Evolutionary conservation across 2,888 invertebrate species (phyloP).

Genomic region (Cylindroiulus punctatus): DNA sequence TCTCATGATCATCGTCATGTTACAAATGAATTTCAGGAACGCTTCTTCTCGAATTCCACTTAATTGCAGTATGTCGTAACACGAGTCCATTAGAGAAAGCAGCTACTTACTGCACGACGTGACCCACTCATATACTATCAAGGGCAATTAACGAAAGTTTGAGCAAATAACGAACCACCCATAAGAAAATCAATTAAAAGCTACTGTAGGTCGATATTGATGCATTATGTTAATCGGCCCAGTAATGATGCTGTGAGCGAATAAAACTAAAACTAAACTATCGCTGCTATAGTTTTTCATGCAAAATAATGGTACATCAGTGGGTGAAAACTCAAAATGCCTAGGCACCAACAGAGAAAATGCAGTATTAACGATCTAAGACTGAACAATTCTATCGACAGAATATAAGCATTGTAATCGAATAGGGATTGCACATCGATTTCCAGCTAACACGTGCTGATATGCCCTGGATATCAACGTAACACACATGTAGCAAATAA

Average conservation of each 20-base stretch:
- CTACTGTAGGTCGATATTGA: not conserved
- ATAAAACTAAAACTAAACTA: not conserved
- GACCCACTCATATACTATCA: not conserved
- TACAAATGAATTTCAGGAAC: not conserved
- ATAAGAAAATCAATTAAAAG: constrained; percentile 24
- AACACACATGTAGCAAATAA: not conserved
- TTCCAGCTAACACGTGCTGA: not conserved
- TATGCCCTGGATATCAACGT: not conserved
- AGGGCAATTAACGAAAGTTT: constrained; percentile 29
- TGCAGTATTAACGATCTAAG: not conserved
- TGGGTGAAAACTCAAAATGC: too few relatives aligned
- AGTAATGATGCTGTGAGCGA: not conserved
- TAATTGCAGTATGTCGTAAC: constrained; percentile 27
- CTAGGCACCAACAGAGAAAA: not conserved
- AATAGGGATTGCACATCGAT: not conserved
- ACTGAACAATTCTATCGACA: not conserved
- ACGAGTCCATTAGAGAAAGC: constrained; percentile 26
- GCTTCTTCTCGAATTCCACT: constrained; percentile 9
- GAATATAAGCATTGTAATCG: not conserved
- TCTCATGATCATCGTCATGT: not conserved
- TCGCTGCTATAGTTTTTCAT: not conserved
- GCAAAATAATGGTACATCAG: not conserved
- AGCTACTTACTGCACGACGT: constrained; percentile 20
- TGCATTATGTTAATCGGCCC: not conserved
- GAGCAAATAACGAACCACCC: constrained; percentile 15